Evolutionary conservation across 2,888 invertebrate species (phyloP), one percentile per base, ranked within the genome.

Genomic region (Hirtodrosophila duncani): DNA sequence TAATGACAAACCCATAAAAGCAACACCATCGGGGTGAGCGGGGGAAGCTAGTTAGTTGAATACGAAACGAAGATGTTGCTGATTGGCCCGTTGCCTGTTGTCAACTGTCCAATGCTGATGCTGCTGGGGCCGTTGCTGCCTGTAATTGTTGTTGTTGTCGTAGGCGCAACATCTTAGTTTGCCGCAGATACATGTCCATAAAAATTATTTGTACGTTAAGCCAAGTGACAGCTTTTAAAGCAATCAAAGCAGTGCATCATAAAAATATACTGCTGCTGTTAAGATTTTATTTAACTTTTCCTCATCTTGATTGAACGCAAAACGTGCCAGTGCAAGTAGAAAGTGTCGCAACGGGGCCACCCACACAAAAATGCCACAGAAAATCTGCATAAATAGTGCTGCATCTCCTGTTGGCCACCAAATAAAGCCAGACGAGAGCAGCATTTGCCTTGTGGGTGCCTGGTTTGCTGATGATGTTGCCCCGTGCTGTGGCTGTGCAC

Each of bases 1-100:
- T 77, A 77, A 77, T 77, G 77, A 81, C 77, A 75, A 70, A 66
- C 67, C 75, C 64, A 74, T 78, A 74, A 74, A 80, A 74, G 79
- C 67, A 69, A 72, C 74, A 61, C 52, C 56, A 61, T 49, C 67
- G 34, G 34, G 26, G 26, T n/a, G 48, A 31, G 23, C 48, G 21
- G 46, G 46, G 26, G 37, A 42, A 30, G 13, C 31, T 37, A 41
- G 50, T 57, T 57, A n/a, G n/a, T n/a, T n/a, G n/a, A n/a, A n/a
- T n/a, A n/a, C n/a, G n/a, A n/a, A 69, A 45, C 63, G 74, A 80
- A 77, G 80, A 79, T 75, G 79, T 68, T 63, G 70, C 74, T 81
- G 81, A 74, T 78, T 69, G 79, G 71, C 71, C 63, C 61, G 59
- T 59, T 57, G 78, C 52, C 57, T 49, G 46, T 42, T 63, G 62